Percentiles rank a stretch among this genome's conserved stretches.
Evolutionary conservation across 2,113 vertebrate species (phyloP).

Genomic region (Macaca fascicularis): DNA sequence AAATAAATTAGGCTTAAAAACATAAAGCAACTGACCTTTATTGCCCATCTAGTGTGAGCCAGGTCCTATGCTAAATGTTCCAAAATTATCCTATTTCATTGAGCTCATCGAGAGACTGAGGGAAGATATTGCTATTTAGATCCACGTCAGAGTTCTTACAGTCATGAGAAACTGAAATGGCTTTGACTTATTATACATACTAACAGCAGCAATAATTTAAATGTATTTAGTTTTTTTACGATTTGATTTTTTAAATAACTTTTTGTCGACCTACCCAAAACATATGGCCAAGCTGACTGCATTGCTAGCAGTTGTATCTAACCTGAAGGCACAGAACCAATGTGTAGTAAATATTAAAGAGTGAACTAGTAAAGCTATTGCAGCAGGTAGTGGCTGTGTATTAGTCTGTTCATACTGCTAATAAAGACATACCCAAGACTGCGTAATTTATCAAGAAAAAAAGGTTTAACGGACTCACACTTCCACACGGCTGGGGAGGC

Average conservation of each 20-base stretch:
- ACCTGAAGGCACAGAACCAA: background rate
- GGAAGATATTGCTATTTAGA: background rate
- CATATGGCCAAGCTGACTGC: background rate
- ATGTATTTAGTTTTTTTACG: background rate
- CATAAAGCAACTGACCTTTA: background rate
- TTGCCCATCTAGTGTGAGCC: background rate
- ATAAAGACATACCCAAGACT: too few relatives aligned
- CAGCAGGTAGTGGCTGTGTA: background rate
- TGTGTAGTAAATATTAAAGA: background rate
- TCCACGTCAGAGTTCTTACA: background rate
- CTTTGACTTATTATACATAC: background rate
- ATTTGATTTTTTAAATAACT: background rate
- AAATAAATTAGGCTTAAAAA: background rate
- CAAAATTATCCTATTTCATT: background rate
- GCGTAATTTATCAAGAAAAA: too few relatives aligned
- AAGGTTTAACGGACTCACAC: too few relatives aligned
- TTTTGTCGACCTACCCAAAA: background rate
- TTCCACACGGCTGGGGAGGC: too few relatives aligned
- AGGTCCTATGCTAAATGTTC: background rate
- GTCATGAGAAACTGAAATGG: background rate
- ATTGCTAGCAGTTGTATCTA: background rate
- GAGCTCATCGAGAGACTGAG: background rate
- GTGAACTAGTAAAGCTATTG: background rate
- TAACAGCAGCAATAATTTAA: background rate
- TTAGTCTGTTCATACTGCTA: too few relatives aligned